Evolutionary conservation across 30 jellyfish, hydroid and myxozoan genomes (phyloP).

Genomic region (Aurelia sp.): DNA sequence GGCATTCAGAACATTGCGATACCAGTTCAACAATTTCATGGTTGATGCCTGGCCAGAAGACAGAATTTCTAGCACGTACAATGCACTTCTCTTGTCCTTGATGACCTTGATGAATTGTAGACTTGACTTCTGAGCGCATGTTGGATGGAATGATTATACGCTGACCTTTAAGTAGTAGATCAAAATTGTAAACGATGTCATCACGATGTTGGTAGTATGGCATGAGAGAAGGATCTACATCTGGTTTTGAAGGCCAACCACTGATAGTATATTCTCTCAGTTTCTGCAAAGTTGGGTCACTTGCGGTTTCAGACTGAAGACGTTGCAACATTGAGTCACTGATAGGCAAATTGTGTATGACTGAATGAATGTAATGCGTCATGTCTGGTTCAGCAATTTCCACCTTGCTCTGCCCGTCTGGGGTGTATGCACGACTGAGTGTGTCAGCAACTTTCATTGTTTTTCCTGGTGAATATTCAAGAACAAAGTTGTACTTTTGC

Average conservation of each 20-base stretch:
- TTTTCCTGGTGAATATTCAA: slow-evolving; percentile 47
- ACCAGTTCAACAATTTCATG: slow-evolving; percentile 38
- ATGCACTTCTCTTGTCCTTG: slow-evolving; percentile 66
- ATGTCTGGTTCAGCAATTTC: slow-evolving; percentile 48
- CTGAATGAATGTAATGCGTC: slow-evolving; percentile 17
- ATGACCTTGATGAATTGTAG: slow-evolving; percentile 53
- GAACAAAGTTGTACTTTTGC: slow-evolving; percentile 46
- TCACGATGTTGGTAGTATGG: slow-evolving; percentile 57
- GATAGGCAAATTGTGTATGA: slow-evolving; percentile 15
- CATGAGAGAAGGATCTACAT: slow-evolving; percentile 18
- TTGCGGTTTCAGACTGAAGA: slow-evolving; percentile 43
- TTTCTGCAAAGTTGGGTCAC: slow-evolving; percentile 57
- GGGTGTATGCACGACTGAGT: slow-evolving; percentile 50
- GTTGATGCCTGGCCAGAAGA: slow-evolving; percentile 69
- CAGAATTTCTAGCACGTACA: slow-evolving; percentile 38
- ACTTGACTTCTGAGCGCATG: slow-evolving; percentile 43
- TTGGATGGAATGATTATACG: slow-evolving; percentile 45
- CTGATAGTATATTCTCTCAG: slow-evolving; percentile 35
- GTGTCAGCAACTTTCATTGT: slow-evolving; percentile 49
- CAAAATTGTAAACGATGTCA: slow-evolving; percentile 44
- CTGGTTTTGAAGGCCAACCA: slow-evolving; percentile 47
- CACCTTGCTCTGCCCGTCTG: slow-evolving; percentile 18
- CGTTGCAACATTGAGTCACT: slow-evolving; percentile 25
- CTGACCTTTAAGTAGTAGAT: slow-evolving; percentile 57
- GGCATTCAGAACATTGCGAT: slow-evolving; percentile 41